Conservation (phyloP, 2,888 invertebrate genomes). For the Atrina japonica region DNA sequence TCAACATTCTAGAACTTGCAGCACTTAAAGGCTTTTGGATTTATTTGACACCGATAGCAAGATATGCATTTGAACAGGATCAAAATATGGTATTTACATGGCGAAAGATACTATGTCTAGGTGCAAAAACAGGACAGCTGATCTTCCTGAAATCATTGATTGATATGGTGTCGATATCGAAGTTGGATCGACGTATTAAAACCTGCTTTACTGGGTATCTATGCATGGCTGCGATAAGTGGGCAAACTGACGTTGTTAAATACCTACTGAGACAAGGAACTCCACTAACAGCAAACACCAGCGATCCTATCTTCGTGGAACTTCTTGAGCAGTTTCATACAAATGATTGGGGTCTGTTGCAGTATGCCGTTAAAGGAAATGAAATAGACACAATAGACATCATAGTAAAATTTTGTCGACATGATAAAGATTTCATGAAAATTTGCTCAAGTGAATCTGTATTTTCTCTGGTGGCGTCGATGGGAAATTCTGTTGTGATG, state of each 20-base stretch:
- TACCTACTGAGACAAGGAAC: slow-evolving; percentile 27
- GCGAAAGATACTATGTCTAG: slow-evolving; percentile 26
- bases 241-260: slow-evolving; percentile 36
- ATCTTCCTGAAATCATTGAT: slow-evolving; percentile 30
- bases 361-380: slow-evolving; percentile 39
- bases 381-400: slow-evolving; percentile 20
- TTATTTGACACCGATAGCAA: slow-evolving; percentile 19
- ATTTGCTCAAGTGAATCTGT: not conserved
- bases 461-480: slow-evolving; percentile 8
- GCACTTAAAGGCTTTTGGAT: slow-evolving; percentile 30
- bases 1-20: slow-evolving; percentile 24
- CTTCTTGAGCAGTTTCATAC: slow-evolving; percentile 22
- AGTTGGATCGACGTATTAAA: slow-evolving; percentile 25
- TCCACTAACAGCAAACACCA: slow-evolving; percentile 14
- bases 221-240: slow-evolving; percentile 23
- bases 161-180: slow-evolving; percentile 26
- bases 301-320: slow-evolving; percentile 15
- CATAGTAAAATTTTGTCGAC: slow-evolving; percentile 25
- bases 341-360: slow-evolving; percentile 20
- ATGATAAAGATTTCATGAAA: slow-evolving; percentile 30
- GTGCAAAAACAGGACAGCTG: slow-evolving; percentile 28
- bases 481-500: slow-evolving; percentile 11
- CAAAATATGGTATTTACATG: slow-evolving; percentile 25
- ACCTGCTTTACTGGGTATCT: slow-evolving; percentile 34
- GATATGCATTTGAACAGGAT: slow-evolving; percentile 4